Conservation (phyloP, 2,113 vertebrate species). For the Athene cunicularia region DNA sequence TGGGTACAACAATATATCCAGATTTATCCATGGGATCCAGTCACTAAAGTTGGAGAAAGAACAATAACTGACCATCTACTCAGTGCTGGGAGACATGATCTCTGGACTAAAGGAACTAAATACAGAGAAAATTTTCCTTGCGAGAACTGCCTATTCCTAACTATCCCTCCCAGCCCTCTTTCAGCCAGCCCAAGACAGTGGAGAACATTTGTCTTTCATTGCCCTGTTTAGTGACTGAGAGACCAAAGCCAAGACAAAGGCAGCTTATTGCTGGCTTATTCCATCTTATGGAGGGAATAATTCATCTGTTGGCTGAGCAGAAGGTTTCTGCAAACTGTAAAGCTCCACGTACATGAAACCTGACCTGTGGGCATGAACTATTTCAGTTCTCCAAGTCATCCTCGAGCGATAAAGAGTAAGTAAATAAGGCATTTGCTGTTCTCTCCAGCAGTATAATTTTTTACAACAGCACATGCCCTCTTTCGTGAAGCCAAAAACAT, state of each 20-base stretch:
- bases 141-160: neutral
- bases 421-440: slow-evolving; percentile 14
- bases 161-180: neutral
- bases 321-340: slow-evolving; percentile 8
- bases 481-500: neutral
- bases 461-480: neutral
- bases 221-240: neutral
- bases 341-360: neutral
- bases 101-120: neutral
- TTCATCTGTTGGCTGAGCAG: neutral
- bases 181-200: neutral
- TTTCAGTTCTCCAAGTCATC: neutral
- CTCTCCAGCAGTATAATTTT: neutral
- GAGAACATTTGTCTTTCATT: neutral
- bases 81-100: neutral
- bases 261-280: slow-evolving; percentile 8
- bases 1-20: neutral
- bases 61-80: neutral
- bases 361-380: slow-evolving; percentile 1
- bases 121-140: neutral
- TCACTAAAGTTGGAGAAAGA: neutral
- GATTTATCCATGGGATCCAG: neutral
- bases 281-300: neutral
- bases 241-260: slow-evolving; percentile 19
- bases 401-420: neutral